phyloP scores from a whole-genome alignment of 2,888 invertebrate genomes.

The Pachydiplax longipennis region DNA sequence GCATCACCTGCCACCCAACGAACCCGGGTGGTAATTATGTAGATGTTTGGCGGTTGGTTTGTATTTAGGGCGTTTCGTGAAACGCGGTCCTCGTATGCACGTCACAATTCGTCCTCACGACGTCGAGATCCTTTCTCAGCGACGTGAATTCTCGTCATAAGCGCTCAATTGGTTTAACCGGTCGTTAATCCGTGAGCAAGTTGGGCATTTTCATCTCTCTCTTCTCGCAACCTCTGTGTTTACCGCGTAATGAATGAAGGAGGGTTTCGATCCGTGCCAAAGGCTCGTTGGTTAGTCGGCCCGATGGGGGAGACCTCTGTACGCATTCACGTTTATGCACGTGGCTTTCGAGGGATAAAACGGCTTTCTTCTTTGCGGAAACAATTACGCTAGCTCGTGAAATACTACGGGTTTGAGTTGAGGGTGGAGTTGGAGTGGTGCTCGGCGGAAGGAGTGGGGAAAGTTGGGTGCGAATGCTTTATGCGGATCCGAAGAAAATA shows the following conservation, averaged over 20 bases:
- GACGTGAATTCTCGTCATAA: neutral
- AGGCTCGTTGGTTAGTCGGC: constrained; percentile 17
- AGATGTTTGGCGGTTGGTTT: no score
- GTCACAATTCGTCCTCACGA: neutral
- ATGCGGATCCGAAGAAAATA: no score
- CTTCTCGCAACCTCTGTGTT: neutral
- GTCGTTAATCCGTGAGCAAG: neutral
- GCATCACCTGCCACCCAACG: no score
- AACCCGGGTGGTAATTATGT: no score
- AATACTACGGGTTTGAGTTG: no score
- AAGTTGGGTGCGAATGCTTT: no score
- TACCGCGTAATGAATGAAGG: constrained; percentile 8
- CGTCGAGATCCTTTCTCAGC: neutral
- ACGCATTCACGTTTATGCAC: neutral
- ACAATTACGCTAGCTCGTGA: neutral
- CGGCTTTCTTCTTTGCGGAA: neutral
- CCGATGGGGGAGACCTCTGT: neutral
- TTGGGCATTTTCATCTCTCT: no score
- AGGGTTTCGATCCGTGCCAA: neutral
- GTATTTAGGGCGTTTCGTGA: neutral
- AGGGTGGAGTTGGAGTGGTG: no score
- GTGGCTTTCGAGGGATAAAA: neutral
- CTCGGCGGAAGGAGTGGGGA: no score
- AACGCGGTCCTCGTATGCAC: neutral
- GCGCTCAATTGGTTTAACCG: neutral